Percentiles rank a stretch among this genome's conserved stretches.
phyloP scores from a whole-genome alignment of 1,140 invertebrate genomes.

The Plodia interpunctella region DNA sequence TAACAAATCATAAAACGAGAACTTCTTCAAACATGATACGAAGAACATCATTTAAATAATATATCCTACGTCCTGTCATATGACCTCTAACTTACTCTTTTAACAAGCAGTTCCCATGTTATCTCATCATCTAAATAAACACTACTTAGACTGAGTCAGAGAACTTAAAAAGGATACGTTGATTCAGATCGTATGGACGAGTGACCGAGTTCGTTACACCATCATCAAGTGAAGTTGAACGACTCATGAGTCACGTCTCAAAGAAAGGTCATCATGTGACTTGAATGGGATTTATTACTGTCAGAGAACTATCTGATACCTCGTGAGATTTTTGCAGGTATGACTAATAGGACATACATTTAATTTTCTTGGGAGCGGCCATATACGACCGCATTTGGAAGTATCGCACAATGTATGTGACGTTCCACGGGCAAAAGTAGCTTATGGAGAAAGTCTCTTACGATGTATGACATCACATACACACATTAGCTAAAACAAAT shows the following conservation, averaged over 20 bases:
- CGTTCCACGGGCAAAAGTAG: too few relatives aligned
- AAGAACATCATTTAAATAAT: too few relatives aligned
- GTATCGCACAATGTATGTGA: neutral
- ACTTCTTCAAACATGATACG: too few relatives aligned
- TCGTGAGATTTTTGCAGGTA: neutral
- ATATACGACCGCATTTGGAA: neutral
- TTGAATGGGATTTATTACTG: conserved; percentile 2
- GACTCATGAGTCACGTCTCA: conserved; percentile 53
- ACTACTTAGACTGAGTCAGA: conserved; percentile 44
- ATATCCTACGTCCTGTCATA: neutral
- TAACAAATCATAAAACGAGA: too few relatives aligned
- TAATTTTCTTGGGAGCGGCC: neutral
- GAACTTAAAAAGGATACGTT: conserved; percentile 57
- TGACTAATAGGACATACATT: neutral
- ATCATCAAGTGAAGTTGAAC: conserved; percentile 48
- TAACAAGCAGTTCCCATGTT: neutral
- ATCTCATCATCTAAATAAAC: conserved; percentile 34
- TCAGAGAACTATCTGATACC: neutral
- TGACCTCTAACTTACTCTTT: neutral
- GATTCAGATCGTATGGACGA: conserved; percentile 36
- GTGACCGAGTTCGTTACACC: conserved; percentile 49
- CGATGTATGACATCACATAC: too few relatives aligned
- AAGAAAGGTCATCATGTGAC: conserved; percentile 4
- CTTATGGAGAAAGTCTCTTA: too few relatives aligned
- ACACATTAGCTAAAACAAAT: too few relatives aligned